These are phyloP conservation scores for Acanthiza pusilla DNA, from an alignment of 2,797 vertebrate genomes.

Conservation along the genomic window DNA sequence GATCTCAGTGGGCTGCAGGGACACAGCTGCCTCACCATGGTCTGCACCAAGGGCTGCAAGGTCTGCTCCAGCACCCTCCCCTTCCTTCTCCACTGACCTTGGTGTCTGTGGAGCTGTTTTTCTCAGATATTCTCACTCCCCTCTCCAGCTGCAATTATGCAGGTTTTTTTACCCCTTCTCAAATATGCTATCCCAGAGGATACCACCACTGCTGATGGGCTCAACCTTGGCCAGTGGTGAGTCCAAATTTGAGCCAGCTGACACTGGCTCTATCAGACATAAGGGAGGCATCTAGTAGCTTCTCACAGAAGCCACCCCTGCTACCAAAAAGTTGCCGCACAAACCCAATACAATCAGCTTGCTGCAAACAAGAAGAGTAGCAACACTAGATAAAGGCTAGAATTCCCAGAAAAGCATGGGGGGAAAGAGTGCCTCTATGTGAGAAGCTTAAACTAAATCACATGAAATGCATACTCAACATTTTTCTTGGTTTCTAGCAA, in stretches of 20 bases:
- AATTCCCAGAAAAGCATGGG: background rate
- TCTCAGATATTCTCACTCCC: background rate
- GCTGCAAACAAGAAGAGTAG: background rate
- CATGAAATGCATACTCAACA: background rate
- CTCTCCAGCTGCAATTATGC: background rate
- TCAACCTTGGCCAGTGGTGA: background rate
- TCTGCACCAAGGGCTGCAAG: background rate
- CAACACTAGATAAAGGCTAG: background rate
- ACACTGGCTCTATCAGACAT: background rate
- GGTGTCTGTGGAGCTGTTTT: background rate
- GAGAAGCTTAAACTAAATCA: background rate
- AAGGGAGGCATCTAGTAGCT: background rate
- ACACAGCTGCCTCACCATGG: background rate
- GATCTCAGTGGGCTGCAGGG: background rate
- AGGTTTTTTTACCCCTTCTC: accelerated
- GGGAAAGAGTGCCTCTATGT: background rate
- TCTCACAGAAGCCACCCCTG: background rate
- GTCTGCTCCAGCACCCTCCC: background rate
- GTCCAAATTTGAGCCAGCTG: background rate
- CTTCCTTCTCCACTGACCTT: background rate
- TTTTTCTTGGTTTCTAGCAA: background rate
- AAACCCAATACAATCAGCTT: background rate
- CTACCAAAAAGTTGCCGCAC: background rate
- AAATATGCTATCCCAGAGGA: background rate
- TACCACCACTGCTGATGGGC: background rate